Evolutionary conservation across 2,113 vertebrate genomes (phyloP).

Genomic region (Ellobius talpinus): DNA sequence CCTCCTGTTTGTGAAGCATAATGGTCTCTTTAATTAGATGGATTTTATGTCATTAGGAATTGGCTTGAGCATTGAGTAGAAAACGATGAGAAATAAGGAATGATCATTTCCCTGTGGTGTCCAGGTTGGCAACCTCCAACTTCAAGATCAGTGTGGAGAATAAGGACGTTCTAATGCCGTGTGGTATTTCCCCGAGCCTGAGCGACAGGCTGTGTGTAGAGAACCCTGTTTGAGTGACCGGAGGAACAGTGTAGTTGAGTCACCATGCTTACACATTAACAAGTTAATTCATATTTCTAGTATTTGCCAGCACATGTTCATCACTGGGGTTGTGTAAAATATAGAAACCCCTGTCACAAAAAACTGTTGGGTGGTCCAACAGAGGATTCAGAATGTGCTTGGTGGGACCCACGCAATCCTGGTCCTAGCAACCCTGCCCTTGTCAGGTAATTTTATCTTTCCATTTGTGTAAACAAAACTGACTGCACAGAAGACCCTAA

Average conservation of each 20-base stretch:
- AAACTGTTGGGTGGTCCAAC: not conserved
- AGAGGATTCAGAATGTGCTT: not conserved
- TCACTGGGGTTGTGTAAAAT: not conserved
- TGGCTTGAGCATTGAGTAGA: not conserved
- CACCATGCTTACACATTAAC: not conserved
- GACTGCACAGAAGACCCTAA: not conserved
- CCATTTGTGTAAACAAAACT: not conserved
- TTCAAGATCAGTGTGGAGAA: not conserved
- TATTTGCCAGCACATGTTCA: not conserved
- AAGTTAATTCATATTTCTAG: not conserved
- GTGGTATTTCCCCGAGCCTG: not conserved
- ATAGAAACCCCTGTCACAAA: not conserved
- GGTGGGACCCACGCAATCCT: fast-evolving
- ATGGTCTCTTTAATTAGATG: slow-evolving; percentile 9
- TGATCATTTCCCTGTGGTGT: not conserved
- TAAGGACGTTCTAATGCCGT: not conserved
- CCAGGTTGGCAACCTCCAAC: not conserved
- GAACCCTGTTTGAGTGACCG: not conserved
- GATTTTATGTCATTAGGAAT: not conserved
- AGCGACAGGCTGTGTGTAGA: not conserved
- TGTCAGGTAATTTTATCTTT: not conserved
- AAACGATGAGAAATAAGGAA: slow-evolving; percentile 20
- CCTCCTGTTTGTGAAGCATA: not conserved
- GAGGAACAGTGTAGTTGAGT: not conserved
- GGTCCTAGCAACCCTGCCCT: not conserved